A percentile compares a stretch with the other conserved stretches of the same genome.
Evolutionary conservation across 2,888 invertebrate genomes (phyloP).

Genomic region (Anorthoa munda): DNA sequence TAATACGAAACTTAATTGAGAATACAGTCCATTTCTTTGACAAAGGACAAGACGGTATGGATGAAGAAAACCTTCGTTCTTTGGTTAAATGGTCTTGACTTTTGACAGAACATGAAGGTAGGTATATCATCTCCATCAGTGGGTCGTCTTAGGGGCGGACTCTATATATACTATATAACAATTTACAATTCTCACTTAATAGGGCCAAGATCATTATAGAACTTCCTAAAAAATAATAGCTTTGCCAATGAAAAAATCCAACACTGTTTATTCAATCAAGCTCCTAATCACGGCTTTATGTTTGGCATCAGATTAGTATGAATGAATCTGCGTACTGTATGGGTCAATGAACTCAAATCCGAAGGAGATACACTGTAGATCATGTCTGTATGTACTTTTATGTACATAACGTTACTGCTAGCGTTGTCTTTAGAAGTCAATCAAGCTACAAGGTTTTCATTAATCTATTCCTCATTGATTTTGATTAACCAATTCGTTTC

Average conservation of each 20-base stretch:
- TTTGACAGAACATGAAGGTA: no score
- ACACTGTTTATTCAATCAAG: conserved; percentile 33
- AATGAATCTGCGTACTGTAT: conserved; percentile 56
- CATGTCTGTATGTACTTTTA: conserved; percentile 19
- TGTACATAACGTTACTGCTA: conserved; percentile 21
- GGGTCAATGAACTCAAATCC: conserved; percentile 60
- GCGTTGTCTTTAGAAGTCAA: conserved; percentile 44
- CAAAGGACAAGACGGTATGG: no score
- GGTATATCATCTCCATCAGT: no score
- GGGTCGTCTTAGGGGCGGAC: no score
- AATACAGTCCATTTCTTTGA: no score
- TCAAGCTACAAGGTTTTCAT: conserved; percentile 48
- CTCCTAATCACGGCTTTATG: conserved; percentile 26
- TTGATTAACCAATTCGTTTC: conserved; percentile 35
- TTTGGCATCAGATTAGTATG: conserved; percentile 50
- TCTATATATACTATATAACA: not conserved
- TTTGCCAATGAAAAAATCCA: not conserved
- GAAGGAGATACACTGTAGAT: conserved; percentile 37
- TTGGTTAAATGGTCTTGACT: not conserved
- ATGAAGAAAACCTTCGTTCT: no score
- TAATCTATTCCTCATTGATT: conserved; percentile 47
- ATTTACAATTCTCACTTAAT: not conserved
- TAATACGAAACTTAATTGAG: no score
- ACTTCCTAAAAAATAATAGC: conserved; percentile 6
- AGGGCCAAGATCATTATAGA: not conserved